A percentile compares a stretch with the other conserved stretches of the same genome.
These are phyloP conservation scores for Tenebrosternarchus preto DNA, from an alignment of 2,113 vertebrate genomes.

Conservation along the genomic window DNA sequence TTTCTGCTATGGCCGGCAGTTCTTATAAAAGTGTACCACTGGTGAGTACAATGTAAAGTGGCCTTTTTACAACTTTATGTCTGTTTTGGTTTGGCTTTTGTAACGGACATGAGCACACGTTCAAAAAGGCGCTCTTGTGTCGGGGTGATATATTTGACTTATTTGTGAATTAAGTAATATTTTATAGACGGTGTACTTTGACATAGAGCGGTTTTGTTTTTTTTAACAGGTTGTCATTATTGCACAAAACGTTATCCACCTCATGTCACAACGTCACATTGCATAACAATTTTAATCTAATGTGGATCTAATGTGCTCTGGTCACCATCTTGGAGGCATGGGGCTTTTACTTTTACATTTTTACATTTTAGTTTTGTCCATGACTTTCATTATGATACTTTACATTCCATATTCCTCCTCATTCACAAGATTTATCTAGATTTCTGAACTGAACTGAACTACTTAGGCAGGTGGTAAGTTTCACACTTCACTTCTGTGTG, in stretches of 20 bases:
- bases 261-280: not conserved
- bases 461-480: not conserved
- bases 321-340: not conserved
- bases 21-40: conserved; percentile 86
- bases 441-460: not conserved
- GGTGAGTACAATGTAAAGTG: conserved; percentile 73
- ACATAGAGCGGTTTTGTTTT: no score
- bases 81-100: not conserved
- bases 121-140: no score
- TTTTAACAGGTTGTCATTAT: no score
- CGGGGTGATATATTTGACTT: no score
- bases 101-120: not conserved
- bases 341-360: not conserved
- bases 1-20: conserved; percentile 85
- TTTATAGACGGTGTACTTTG: no score
- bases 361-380: not conserved
- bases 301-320: not conserved
- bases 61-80: not conserved
- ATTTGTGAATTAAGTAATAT: no score
- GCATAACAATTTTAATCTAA: not conserved
- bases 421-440: no score
- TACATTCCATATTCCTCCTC: not conserved
- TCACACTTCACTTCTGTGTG: not conserved
- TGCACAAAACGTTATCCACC: not conserved
- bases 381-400: not conserved